Evolutionary conservation across 2,797 vertebrate genomes (phyloP).

Genomic region (Tamandua tetradactyla): DNA sequence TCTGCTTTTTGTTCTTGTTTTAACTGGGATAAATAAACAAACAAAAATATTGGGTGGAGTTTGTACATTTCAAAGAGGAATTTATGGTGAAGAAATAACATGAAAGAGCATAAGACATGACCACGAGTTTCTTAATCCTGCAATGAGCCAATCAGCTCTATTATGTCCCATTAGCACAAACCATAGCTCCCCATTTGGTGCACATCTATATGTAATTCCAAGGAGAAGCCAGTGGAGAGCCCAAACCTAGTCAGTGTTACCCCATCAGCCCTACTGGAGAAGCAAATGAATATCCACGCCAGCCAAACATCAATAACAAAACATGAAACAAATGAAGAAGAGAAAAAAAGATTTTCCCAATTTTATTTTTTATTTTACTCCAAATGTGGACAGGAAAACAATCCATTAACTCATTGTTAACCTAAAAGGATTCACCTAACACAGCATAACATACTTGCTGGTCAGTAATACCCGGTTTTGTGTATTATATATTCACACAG

Average conservation of each 20-base stretch:
- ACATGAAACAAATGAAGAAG: not conserved
- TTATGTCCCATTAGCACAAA: rapidly evolving
- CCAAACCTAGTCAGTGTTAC: rapidly evolving
- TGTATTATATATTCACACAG: not conserved
- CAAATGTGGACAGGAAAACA: conserved; percentile 43
- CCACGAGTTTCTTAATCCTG: not conserved
- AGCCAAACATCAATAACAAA: not conserved
- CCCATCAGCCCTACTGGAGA: not conserved
- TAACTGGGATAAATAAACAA: not conserved
- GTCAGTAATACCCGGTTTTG: conserved; percentile 32
- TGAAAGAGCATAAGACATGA: not conserved
- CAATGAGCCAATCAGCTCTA: not conserved
- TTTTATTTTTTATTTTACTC: conserved; percentile 26
- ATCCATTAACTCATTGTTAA: conserved; percentile 23
- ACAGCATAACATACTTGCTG: conserved; percentile 31
- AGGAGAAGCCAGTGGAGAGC: not conserved
- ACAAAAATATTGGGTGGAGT: not conserved
- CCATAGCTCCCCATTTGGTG: not conserved
- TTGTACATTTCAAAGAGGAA: not conserved
- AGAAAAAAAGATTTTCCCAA: not conserved
- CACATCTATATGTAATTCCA: not conserved
- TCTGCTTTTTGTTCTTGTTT: not conserved
- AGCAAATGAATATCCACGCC: not conserved
- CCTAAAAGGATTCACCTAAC: conserved; percentile 30
- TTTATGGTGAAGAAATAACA: not conserved